Base-by-base conservation (phyloP, 2,888 invertebrate genomes). In the Fissipunctia ypsillon region DNA sequence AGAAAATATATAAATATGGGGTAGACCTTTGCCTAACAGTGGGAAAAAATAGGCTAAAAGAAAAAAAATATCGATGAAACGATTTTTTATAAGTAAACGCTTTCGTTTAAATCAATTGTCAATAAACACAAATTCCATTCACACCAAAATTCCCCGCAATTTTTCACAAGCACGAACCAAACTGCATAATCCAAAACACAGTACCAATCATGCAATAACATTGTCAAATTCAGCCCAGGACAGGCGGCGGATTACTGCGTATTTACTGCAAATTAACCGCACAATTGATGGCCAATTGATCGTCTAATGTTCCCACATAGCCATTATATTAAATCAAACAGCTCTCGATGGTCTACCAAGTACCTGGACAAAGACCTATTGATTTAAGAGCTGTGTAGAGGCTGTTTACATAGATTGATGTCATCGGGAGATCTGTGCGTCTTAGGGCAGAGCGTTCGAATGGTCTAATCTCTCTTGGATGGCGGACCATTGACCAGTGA, bases 311-410 rank as follows among this genome's bases (percentile, higher is more conserved):
- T 89, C 91, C 90, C 91, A 90, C 89, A 85, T 88, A 91, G 89
- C 95, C 93, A 95, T 96, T 94, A 95, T 94, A 95, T 95, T 95
- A 95, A 95, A 95, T 96, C 95, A 95, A 92, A 91, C 91, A 86
- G 91, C 90, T 87, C 88, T 88, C 88, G 88, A 84, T 90, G 91
- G 78, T 76, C 81, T 74, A 78, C 83, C 80, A 87, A 89, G 86
- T 92, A 94, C 94, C 94, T 95, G 94, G 78, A 94, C 94, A 95
- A 95, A 94, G 93, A 92, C 94, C 93, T 84, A 87, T 91, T 95
- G 95, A 95, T 95, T 95, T 95, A 95, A 91, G 91, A 88, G 91
- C 89, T 81, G 82, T 83, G 87, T 85, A 84, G 84, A 85, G 84
- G 87, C 87, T 89, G 91, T 91, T 88, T 90, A 91, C 90, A 90